Evolutionary conservation across 2,888 invertebrate species (phyloP).

Genomic region (Dilophus febrilis): DNA sequence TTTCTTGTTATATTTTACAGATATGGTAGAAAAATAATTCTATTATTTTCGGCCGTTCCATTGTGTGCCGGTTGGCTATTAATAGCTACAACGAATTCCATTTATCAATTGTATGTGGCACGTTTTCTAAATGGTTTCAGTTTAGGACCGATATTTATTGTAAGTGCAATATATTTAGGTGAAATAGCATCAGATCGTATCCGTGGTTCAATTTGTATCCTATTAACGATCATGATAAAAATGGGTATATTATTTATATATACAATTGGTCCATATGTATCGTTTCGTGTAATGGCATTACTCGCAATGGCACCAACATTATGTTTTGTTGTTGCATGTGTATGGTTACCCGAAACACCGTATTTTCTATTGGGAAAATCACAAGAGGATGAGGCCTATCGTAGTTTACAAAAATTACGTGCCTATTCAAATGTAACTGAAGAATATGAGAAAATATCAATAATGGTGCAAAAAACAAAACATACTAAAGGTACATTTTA

Average conservation of each 20-base stretch:
- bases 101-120: conserved; percentile 37
- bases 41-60: conserved; percentile 40
- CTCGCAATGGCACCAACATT: conserved; percentile 40
- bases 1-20: conserved; percentile 17
- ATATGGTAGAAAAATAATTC: conserved; percentile 49
- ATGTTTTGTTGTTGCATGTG: conserved; percentile 36
- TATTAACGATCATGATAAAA: conserved; percentile 40
- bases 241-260: conserved; percentile 43
- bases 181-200: conserved; percentile 44
- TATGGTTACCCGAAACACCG: conserved; percentile 52
- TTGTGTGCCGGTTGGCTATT: conserved; percentile 45
- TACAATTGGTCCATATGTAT: conserved; percentile 39
- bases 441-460: conserved; percentile 24
- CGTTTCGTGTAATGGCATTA: conserved; percentile 35
- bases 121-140: conserved; percentile 45
- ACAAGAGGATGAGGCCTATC: conserved; percentile 36
- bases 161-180: conserved; percentile 44
- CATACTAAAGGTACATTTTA: conserved; percentile 33
- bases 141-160: conserved; percentile 42
- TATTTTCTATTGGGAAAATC: conserved; percentile 37
- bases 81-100: conserved; percentile 39
- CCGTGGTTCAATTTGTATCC: conserved; percentile 42
- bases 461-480: conserved; percentile 37
- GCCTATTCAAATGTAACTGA: conserved; percentile 37
- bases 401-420: conserved; percentile 40